Percentiles rank a stretch among this genome's conserved stretches.
phyloP scores from a whole-genome alignment of 2,797 vertebrate species.

The Rhinatrema bivittatum region DNA sequence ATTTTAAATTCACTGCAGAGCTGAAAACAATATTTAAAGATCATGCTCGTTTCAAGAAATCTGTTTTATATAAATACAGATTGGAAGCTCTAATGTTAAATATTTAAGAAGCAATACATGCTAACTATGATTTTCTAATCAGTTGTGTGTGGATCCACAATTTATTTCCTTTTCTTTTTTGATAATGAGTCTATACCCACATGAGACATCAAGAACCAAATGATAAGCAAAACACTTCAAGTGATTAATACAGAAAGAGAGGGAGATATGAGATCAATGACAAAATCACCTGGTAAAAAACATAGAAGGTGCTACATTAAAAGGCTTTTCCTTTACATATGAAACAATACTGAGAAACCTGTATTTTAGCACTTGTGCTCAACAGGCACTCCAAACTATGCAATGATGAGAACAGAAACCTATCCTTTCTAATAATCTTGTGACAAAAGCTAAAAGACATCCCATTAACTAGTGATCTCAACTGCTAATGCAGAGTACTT shows the following conservation, averaged over 20 bases:
- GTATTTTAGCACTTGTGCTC: constrained; percentile 87
- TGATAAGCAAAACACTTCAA: constrained; percentile 85
- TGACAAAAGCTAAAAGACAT: constrained; percentile 99
- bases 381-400: constrained; percentile 84
- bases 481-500: constrained; percentile 87
- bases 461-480: constrained; percentile 98
- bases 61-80: too few species aligned
- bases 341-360: constrained; percentile 72
- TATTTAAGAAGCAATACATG: too few species aligned
- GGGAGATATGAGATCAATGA: constrained; percentile 77
- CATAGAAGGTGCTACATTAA: constrained; percentile 89
- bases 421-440: constrained; percentile 97
- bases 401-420: constrained; percentile 78
- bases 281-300: constrained; percentile 91
- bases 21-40: too few species aligned
- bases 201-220: too few species aligned
- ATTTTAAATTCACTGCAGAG: too few species aligned
- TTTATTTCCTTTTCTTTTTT: constrained; percentile 46
- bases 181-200: constrained; percentile 41
- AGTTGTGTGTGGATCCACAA: too few species aligned
- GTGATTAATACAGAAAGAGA: constrained; percentile 84
- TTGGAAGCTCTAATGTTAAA: too few species aligned
- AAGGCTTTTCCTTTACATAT: constrained; percentile 61
- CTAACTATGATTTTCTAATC: too few species aligned
- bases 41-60: too few species aligned